Percentiles rank a stretch among this genome's conserved stretches.
phyloP scores from a whole-genome alignment of 2,888 invertebrate genomes.

The Apotomis capreana region DNA sequence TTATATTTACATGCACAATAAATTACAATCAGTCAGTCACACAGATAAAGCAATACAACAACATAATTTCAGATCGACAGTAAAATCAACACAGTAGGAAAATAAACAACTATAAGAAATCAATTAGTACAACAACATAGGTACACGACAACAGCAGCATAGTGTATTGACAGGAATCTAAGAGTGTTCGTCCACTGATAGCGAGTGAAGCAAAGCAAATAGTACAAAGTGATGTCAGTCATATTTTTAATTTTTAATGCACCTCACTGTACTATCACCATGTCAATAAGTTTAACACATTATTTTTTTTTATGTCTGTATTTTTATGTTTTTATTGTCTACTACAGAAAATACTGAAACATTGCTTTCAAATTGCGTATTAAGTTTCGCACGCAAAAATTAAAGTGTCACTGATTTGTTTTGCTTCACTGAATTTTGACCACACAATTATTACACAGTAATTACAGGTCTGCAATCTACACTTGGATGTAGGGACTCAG shows the following conservation, averaged over 20 bases:
- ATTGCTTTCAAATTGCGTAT: not conserved
- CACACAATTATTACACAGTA: slow-evolving; percentile 47
- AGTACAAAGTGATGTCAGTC: not conserved
- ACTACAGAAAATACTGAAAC: too few species aligned
- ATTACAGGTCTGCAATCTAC: slow-evolving; percentile 65
- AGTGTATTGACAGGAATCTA: slow-evolving; percentile 39
- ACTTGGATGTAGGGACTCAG: slow-evolving; percentile 74
- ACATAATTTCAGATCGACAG: slow-evolving; percentile 14
- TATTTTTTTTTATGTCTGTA: too few species aligned
- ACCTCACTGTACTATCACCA: too few species aligned
- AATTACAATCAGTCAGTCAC: slow-evolving; percentile 16
- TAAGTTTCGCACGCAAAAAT: not conserved
- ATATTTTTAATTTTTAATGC: not conserved
- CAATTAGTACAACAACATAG: slow-evolving; percentile 33
- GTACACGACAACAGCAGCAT: slow-evolving; percentile 26
- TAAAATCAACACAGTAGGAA: slow-evolving; percentile 14
- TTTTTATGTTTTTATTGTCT: too few species aligned
- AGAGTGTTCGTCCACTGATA: slow-evolving; percentile 40
- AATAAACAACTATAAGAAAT: slow-evolving; percentile 33
- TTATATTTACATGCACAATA: slow-evolving; percentile 29
- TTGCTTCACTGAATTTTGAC: slow-evolving; percentile 47
- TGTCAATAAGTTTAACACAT: too few species aligned
- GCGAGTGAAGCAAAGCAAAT: slow-evolving; percentile 34
- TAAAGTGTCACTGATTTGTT: not conserved
- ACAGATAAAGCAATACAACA: slow-evolving; percentile 32